phyloP scores from a whole-genome alignment of 2,113 vertebrate species.

The Mustela nigripes region DNA sequence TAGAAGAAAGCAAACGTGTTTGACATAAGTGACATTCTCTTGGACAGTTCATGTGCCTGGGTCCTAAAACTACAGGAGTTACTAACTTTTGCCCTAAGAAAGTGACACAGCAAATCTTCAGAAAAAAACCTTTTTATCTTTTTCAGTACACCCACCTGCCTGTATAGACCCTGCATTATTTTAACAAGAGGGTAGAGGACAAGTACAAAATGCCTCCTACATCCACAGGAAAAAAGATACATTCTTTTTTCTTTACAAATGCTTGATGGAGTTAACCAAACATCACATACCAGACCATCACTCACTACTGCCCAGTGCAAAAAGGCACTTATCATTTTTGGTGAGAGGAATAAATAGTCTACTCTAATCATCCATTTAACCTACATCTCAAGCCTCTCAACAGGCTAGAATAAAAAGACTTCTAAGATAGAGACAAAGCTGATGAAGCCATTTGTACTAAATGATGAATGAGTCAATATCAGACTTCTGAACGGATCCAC shows the following conservation, averaged over 20 bases:
- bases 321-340: background rate
- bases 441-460: background rate
- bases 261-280: background rate
- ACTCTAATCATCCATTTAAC: background rate
- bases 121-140: slow-evolving; percentile 7
- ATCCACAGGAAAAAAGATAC: background rate
- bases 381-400: background rate
- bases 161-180: background rate
- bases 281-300: background rate
- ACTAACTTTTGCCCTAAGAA: background rate
- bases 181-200: background rate
- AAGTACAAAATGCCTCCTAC: background rate
- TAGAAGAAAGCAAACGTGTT: background rate
- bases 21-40: background rate
- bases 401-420: background rate
- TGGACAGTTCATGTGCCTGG: background rate
- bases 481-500: background rate
- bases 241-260: background rate
- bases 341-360: background rate
- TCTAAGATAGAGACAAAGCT: background rate
- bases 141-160: background rate
- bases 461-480: background rate
- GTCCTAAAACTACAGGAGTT: background rate
- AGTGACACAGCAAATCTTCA: slow-evolving; percentile 3
- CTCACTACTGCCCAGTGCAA: background rate